Evolutionary conservation across 2,113 vertebrate genomes (phyloP).

Genomic region (Etheostoma spectabile): DNA sequence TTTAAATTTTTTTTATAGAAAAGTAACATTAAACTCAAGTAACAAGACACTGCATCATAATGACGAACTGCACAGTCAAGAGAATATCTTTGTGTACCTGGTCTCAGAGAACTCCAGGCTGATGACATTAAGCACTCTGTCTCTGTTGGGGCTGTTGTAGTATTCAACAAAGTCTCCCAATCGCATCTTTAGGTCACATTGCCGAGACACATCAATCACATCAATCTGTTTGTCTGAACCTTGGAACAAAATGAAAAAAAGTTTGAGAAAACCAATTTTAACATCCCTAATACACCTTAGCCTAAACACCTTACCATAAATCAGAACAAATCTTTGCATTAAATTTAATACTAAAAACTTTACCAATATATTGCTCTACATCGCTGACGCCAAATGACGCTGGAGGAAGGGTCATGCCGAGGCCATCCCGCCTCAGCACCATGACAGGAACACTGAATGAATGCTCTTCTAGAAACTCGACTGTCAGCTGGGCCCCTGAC

Average conservation of each 20-base stretch:
- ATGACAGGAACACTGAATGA: constrained; percentile 95
- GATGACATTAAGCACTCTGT: constrained; percentile 93
- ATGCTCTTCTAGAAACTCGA: constrained; percentile 94
- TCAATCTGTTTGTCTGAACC: constrained; percentile 93
- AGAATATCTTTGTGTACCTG: constrained; percentile 79
- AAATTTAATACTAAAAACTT: constrained; percentile 30
- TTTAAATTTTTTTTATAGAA: background rate
- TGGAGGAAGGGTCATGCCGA: constrained; percentile 94
- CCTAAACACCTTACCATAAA: background rate
- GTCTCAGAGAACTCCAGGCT: constrained; percentile 96
- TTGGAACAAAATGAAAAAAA: constrained; percentile 51
- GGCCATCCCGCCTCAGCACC: constrained; percentile 90
- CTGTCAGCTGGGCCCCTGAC: constrained; percentile 90
- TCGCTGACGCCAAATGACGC: constrained; percentile 90
- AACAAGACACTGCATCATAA: background rate
- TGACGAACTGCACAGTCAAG: background rate
- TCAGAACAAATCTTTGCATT: background rate
- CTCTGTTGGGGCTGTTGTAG: constrained; percentile 90
- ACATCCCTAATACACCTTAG: background rate
- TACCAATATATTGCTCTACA: constrained; percentile 93
- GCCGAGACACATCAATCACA: constrained; percentile 92
- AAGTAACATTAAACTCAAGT: background rate
- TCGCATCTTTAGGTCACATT: constrained; percentile 92
- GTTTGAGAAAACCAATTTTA: background rate
- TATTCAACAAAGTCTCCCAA: constrained; percentile 92